phyloP scores from a whole-genome alignment of 2,113 vertebrate species.

The Gorsachius goisagi region DNA sequence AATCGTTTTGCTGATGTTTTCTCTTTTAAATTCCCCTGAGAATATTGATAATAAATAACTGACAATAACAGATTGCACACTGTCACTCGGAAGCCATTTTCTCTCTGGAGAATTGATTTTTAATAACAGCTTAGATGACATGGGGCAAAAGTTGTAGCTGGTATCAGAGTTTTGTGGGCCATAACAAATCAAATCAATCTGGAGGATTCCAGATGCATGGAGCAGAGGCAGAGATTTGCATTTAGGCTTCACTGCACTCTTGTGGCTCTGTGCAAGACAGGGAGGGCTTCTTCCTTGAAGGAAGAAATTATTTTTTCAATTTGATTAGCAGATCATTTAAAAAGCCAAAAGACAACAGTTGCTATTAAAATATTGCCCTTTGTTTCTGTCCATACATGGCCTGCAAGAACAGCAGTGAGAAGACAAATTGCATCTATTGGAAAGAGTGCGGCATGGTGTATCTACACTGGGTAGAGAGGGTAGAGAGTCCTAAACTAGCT shows the following conservation, averaged over 20 bases:
- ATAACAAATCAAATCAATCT: slow-evolving; percentile 72
- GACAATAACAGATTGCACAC: slow-evolving; percentile 75
- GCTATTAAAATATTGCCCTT: neutral
- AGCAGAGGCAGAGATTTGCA: slow-evolving; percentile 5
- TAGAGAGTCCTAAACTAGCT: neutral
- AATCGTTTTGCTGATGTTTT: slow-evolving; percentile 70
- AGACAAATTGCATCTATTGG: neutral
- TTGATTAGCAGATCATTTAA: neutral
- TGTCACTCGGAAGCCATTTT: slow-evolving; percentile 60
- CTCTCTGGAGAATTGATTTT: slow-evolving; percentile 75
- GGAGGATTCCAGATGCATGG: slow-evolving; percentile 19
- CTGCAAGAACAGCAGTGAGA: neutral
- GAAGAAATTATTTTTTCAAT: neutral
- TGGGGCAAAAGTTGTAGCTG: slow-evolving; percentile 70
- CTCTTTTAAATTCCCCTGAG: slow-evolving; percentile 55
- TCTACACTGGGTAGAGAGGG: neutral
- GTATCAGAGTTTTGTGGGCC: slow-evolving; percentile 70
- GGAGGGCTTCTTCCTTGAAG: neutral
- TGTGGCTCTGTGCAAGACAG: neutral
- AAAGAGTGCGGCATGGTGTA: neutral
- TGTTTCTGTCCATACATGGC: neutral
- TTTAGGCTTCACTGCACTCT: neutral
- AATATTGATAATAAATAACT: slow-evolving; percentile 69
- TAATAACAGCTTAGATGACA: slow-evolving; percentile 78
- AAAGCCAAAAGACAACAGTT: neutral